Conservation (phyloP, 2,888 invertebrate genomes). For the Diadegma fenestrale region DNA sequence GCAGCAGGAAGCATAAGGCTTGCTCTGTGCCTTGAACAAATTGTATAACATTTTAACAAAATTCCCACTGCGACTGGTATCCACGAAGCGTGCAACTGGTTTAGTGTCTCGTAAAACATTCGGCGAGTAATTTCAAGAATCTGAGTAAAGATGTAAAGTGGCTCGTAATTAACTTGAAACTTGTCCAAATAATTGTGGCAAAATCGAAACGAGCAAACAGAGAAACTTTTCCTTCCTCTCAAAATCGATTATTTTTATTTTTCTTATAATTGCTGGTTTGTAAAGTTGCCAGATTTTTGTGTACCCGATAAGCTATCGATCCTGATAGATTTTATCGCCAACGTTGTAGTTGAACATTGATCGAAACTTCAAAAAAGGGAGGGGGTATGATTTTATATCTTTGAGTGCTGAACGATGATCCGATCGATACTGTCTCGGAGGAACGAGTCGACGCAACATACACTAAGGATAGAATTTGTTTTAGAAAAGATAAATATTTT, state of each 20-base stretch:
- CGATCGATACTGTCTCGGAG: background rate
- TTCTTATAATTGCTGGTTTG: background rate
- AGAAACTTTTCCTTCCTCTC: background rate
- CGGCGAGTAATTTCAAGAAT: background rate
- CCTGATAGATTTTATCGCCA: background rate
- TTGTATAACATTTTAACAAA: constrained; percentile 24
- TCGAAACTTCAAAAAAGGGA: background rate
- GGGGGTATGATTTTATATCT: background rate
- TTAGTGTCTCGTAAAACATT: background rate
- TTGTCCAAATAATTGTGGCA: background rate
- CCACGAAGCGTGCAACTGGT: constrained; percentile 13
- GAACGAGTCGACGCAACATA: background rate
- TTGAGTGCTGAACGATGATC: background rate
- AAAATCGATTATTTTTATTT: background rate
- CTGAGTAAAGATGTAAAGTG: background rate
- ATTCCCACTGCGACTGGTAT: background rate
- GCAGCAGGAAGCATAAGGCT: background rate
- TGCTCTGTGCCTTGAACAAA: background rate
- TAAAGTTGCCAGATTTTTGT: background rate
- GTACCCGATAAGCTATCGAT: constrained; percentile 8
- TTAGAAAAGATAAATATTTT: too few species aligned
- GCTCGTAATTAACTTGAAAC: background rate
- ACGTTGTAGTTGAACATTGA: constrained; percentile 18
- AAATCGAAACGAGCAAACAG: background rate
- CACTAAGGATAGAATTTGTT: too few species aligned